These are phyloP conservation scores for Leptopilina drosophilae DNA, from an alignment of 2,888 invertebrate genomes.

Conservation along the genomic window DNA sequence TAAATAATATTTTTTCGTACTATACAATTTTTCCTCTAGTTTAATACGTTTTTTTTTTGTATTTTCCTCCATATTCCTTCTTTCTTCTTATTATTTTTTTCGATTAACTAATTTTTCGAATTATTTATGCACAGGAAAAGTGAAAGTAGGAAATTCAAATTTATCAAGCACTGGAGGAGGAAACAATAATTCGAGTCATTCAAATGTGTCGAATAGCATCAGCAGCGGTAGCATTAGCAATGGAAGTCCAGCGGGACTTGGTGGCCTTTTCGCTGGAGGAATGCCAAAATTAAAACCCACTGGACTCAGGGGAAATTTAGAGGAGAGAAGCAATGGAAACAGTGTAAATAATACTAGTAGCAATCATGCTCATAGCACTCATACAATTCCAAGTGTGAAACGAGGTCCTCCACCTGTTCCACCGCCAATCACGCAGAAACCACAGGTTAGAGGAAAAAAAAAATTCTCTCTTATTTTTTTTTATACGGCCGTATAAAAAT, in stretches of 20 bases:
- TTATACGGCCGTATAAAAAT: not conserved
- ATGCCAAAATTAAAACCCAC: conserved; percentile 89
- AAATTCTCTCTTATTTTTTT: not conserved
- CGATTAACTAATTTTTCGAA: not conserved
- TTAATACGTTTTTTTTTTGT: too few relatives aligned
- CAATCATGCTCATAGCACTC: conserved; percentile 49
- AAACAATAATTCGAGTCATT: conserved; percentile 53
- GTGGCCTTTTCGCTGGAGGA: conserved; percentile 88
- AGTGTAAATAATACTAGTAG: conserved; percentile 57
- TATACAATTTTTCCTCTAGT: too few relatives aligned
- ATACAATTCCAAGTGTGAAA: conserved; percentile 68
- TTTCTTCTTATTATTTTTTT: too few relatives aligned
- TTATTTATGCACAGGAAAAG: conserved; percentile 62
- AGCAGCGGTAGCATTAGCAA: conserved; percentile 61
- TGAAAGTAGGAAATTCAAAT: conserved; percentile 69
- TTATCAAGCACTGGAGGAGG: conserved; percentile 62
- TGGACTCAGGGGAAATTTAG: conserved; percentile 76
- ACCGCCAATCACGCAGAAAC: conserved; percentile 83
- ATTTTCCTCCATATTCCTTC: too few relatives aligned
- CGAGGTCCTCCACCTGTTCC: conserved; percentile 91
- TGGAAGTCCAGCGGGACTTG: conserved; percentile 78
- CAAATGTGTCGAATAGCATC: conserved; percentile 55
- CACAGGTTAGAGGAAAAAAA: conserved; percentile 77
- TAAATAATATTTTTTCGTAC: too few relatives aligned
- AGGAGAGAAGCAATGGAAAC: conserved; percentile 63